A percentile compares a stretch with the other conserved stretches of the same genome.
These are phyloP conservation scores for Semotilus atromaculatus DNA, from an alignment of 2,797 vertebrate species.

Conservation along the genomic window DNA sequence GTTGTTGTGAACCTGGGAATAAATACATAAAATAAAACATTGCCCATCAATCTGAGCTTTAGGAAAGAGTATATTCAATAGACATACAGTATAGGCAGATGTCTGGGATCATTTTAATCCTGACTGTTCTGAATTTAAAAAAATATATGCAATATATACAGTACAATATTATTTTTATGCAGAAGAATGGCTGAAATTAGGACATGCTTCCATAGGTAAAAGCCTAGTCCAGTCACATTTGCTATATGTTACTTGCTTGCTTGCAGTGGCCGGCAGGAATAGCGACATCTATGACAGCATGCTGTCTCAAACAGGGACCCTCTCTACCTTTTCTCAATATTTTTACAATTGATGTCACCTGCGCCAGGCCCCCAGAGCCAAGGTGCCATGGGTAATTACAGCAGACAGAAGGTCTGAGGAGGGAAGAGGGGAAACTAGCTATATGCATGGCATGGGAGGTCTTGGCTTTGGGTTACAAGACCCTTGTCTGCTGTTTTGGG, in stretches of 20 bases:
- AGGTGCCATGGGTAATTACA: constrained; percentile 81
- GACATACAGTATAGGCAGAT: background rate
- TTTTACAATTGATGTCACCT: constrained; percentile 76
- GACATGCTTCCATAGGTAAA: constrained; percentile 42
- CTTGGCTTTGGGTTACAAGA: constrained; percentile 62
- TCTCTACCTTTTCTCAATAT: constrained; percentile 68
- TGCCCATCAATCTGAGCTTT: background rate
- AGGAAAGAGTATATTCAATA: background rate
- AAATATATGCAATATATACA: background rate
- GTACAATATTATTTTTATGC: background rate
- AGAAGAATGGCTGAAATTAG: constrained; percentile 20
- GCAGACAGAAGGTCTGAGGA: constrained; percentile 70
- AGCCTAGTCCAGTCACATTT: constrained; percentile 46
- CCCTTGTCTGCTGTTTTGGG: constrained; percentile 54
- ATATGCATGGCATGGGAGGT: constrained; percentile 68
- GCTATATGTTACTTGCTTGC: constrained; percentile 57
- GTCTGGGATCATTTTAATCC: background rate
- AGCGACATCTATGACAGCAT: constrained; percentile 66
- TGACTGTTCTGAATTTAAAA: background rate
- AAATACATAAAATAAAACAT: background rate
- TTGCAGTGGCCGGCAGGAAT: constrained; percentile 61
- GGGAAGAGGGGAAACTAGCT: constrained; percentile 67
- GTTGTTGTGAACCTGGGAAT: too few relatives aligned
- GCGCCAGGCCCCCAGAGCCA: constrained; percentile 73
- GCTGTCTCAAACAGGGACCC: constrained; percentile 65